Evolutionary conservation across 2,888 invertebrate genomes (phyloP).

Genomic region (Rhamnusium bicolor): DNA sequence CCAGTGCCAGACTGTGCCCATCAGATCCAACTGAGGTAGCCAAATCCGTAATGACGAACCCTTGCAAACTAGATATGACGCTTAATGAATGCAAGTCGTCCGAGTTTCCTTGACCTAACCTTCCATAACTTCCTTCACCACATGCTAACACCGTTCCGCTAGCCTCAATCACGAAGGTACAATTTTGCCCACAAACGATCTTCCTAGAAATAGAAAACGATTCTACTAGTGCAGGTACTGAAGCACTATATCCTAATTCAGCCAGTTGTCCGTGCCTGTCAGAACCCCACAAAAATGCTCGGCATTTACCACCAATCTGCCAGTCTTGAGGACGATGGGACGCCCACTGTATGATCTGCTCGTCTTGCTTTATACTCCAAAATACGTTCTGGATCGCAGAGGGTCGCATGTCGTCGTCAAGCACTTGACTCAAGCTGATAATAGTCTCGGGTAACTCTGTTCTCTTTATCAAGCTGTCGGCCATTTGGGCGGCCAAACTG

Average conservation of each 20-base stretch:
- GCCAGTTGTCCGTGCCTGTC: constrained; percentile 78
- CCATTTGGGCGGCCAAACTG: constrained; percentile 73
- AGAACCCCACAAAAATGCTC: constrained; percentile 77
- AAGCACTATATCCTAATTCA: constrained; percentile 70
- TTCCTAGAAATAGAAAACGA: constrained; percentile 73
- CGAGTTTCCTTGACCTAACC: constrained; percentile 77
- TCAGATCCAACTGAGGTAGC: constrained; percentile 78
- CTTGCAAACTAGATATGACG: constrained; percentile 76
- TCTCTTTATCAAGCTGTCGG: constrained; percentile 73
- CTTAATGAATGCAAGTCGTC: constrained; percentile 76
- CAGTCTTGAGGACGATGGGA: constrained; percentile 77
- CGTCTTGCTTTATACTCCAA: constrained; percentile 76
- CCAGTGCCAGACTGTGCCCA: constrained; percentile 78
- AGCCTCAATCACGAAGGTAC: constrained; percentile 76
- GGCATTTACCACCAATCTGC: constrained; percentile 78
- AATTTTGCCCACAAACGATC: constrained; percentile 79
- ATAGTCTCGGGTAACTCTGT: constrained; percentile 71
- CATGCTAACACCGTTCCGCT: constrained; percentile 78
- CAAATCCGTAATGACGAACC: constrained; percentile 77
- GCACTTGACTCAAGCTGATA: constrained; percentile 53
- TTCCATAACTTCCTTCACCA: constrained; percentile 79
- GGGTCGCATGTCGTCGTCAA: constrained; percentile 57
- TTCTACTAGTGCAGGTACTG: constrained; percentile 69
- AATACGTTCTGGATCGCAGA: constrained; percentile 69
- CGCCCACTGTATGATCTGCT: constrained; percentile 77